Evolutionary conservation across 1,140 invertebrate genomes (phyloP), one percentile per base, ranked within the genome.

Genomic region (Drosophila melanica): DNA sequence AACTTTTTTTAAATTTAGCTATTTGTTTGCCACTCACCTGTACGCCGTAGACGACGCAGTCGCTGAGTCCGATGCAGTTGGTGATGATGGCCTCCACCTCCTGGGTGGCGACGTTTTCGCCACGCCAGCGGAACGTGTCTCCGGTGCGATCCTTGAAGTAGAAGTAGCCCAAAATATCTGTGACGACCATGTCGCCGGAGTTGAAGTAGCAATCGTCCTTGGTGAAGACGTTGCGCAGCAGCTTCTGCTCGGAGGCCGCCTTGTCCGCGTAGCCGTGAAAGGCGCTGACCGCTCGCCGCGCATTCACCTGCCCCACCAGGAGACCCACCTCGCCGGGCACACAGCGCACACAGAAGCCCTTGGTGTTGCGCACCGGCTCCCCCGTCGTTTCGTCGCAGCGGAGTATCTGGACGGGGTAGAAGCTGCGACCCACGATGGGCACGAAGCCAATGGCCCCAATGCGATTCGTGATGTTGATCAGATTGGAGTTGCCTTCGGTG

Each of bases 81-180:
- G 96, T 97, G 42, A 99, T 95, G 1, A 98, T 95, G 27, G 95
- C 96, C 93, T 99, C 98, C 1, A 99, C 97, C 93, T 99, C 98
- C n/a, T 95, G 95, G 6, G 98, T 99, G 0, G 98, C 97, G 0
- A 99, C 98, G 92, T 99, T 99, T 92, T 99, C 99, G 30, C 98
- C 98, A 66, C 96, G 95, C 96, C 96, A 97, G 76, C 98, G 96
- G 91, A 97, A 99, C 0, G 98, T 99, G 90, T 99, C 98, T 10
- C 98, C 98, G 14, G 97, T 98, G 76, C 98, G 94, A 91, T 99
- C 98, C 79, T 96, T 97, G 92, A 99, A 99, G 92, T 98, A 99
- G 81, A 97, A 96, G 92, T 98, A 99, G 4, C 98, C 98, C 41
- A 96, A 94, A 50, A 98, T 95, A 91, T 99, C 98, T 94, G 96